Percentiles rank a stretch among this genome's conserved stretches.
These are phyloP conservation scores for Neotoxoptera formosana DNA, from an alignment of 1,140 invertebrate species.

Conservation along the genomic window DNA sequence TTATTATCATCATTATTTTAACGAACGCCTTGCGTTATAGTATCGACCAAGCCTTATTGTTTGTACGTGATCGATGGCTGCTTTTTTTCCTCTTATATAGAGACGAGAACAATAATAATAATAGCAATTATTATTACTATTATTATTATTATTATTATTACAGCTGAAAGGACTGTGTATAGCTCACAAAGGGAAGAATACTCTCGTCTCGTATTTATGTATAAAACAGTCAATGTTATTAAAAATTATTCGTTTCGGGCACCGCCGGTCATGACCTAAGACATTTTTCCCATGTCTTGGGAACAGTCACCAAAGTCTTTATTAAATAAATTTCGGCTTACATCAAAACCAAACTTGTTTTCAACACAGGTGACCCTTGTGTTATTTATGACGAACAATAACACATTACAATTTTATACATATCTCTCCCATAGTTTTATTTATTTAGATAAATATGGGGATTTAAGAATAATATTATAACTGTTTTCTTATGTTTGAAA, in stretches of 20 bases:
- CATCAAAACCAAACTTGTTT: constrained; percentile 54
- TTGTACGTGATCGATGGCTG: constrained; percentile 56
- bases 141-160: constrained; percentile 47
- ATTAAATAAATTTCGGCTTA: constrained; percentile 52
- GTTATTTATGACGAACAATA: background rate
- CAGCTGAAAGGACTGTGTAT: constrained; percentile 35
- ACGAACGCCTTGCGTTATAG: constrained; percentile 34
- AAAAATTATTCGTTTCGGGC: constrained; percentile 54
- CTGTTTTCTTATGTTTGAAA: background rate
- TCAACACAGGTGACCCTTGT: background rate
- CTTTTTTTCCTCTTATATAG: constrained; percentile 3
- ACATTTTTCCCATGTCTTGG: constrained; percentile 31
- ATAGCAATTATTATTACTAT: constrained; percentile 14
- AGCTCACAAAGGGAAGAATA: constrained; percentile 41
- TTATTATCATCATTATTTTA: constrained; percentile 53
- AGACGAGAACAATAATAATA: constrained; percentile 53
- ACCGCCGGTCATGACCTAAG: constrained; percentile 53
- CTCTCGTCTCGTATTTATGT: constrained; percentile 31
- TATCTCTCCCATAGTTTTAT: background rate
- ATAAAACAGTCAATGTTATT: constrained; percentile 50
- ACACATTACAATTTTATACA: background rate
- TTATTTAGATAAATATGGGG: background rate
- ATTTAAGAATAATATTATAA: background rate
- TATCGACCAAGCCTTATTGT: constrained; percentile 49
- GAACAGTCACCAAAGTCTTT: constrained; percentile 30